These are phyloP conservation scores for Sinonovacula constricta DNA, from an alignment of 1,140 invertebrate genomes.

Conservation along the genomic window DNA sequence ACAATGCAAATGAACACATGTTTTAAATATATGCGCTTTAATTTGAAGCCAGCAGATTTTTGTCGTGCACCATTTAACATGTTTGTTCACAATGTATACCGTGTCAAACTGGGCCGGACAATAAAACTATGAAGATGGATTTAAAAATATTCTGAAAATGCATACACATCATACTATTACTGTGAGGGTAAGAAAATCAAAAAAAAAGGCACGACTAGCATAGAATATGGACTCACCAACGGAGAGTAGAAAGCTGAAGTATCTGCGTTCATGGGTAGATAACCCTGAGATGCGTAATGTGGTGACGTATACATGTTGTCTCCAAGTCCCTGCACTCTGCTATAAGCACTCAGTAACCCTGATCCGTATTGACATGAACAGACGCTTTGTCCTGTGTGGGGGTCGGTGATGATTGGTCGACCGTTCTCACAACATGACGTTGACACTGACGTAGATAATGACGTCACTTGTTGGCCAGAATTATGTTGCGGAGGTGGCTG, in stretches of 20 bases:
- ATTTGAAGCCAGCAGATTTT: not conserved
- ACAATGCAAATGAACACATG: too few relatives aligned
- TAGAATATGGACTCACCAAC: conserved; percentile 90
- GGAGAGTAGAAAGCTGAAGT: conserved; percentile 98
- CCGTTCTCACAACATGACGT: conserved; percentile 92
- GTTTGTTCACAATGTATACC: not conserved
- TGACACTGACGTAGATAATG: conserved; percentile 33
- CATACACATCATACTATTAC: not conserved
- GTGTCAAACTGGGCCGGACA: not conserved
- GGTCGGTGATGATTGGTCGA: conserved; percentile 95
- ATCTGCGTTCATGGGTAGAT: conserved; percentile 80
- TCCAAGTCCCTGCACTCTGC: conserved; percentile 83
- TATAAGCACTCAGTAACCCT: conserved; percentile 82
- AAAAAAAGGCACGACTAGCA: not conserved
- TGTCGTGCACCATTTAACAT: not conserved
- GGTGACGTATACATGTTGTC: conserved; percentile 66
- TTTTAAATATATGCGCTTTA: too few relatives aligned
- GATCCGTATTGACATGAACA: conserved; percentile 95
- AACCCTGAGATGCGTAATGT: conserved; percentile 80
- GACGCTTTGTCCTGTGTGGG: conserved; percentile 95
- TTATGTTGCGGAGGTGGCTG: conserved; percentile 70
- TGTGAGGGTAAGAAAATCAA: not conserved
- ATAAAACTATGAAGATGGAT: not conserved
- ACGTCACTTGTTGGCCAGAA: conserved; percentile 81
- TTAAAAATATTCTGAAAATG: not conserved